Conservation (phyloP, 2,797 vertebrate species). For the Pempheris klunzingeri region DNA sequence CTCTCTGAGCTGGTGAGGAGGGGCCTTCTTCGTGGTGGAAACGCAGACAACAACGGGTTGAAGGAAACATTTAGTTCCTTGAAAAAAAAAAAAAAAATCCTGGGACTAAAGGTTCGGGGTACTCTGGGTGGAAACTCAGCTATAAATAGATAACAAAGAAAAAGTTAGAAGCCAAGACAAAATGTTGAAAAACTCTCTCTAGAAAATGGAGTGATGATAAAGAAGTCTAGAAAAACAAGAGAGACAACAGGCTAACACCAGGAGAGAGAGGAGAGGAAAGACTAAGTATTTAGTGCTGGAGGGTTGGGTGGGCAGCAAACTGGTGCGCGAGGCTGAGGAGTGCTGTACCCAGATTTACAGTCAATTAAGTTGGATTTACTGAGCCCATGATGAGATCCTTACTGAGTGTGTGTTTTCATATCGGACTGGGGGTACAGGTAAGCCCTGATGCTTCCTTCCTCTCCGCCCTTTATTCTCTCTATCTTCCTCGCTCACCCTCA, state of each 20-base stretch:
- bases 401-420: constrained; percentile 78
- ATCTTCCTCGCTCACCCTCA: constrained; percentile 16
- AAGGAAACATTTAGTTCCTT: no score
- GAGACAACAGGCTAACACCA: neutral
- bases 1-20: no score
- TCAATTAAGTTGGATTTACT: constrained; percentile 87
- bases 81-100: no score
- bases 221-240: neutral
- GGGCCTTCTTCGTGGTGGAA: no score
- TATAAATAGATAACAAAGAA: neutral
- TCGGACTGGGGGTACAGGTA: constrained; percentile 80
- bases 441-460: constrained; percentile 66
- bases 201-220: neutral
- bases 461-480: constrained; percentile 20
- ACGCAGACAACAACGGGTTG: no score
- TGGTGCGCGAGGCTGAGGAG: constrained; percentile 24
- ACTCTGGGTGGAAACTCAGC: no score
- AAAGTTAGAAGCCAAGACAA: neutral
- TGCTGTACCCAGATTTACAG: constrained; percentile 83
- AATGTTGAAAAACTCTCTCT: neutral
- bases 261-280: neutral
- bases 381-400: constrained; percentile 59
- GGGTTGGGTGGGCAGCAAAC: constrained; percentile 28
- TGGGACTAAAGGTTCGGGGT: no score
- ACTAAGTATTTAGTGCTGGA: constrained; percentile 20